Base-by-base conservation (phyloP, 2,797 vertebrate species). In the Knipowitschia caucasica region DNA sequence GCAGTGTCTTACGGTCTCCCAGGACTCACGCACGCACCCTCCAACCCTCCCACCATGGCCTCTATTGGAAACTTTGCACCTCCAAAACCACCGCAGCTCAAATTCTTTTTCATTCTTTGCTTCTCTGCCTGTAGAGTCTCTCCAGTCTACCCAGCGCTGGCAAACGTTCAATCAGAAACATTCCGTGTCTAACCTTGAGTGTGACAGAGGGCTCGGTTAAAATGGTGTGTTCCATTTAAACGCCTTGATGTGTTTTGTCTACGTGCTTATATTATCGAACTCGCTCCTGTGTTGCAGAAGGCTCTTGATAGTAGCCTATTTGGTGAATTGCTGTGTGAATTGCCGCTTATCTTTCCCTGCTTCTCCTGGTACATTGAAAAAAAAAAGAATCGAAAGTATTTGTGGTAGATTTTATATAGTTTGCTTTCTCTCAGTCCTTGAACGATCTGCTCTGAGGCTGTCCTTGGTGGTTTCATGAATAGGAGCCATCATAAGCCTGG, bases 31-130 rank as follows among this genome's bases (percentile, higher is more conserved):
- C 39, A 63, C 34, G 31, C 56, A 50, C 52, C 53, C 49, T 51
- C 43, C 39, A 53, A 50, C 52, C 53, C 49, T 51, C 43, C 39
- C 50, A 30, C 57, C 56, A 56, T 34, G 35, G 2, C 31, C 66
- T 43, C 17, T 64, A 25, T 39, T 67, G 57, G 56, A 49, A 73
- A 49, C 56, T 9, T 17, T 26, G 25, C 63, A 56, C 50, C 36
- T 69, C 33, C 35, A 64, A 52, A 65, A 59, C n/a, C 56, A 62
- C 69, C 51, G 65, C 46, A 43, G 69, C 72, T 68, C 63, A 77
- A 57, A 54, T 61, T 53, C 46, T 49, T 57, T 78, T 72, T 71
- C 54, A 83, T 67, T 36, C 40, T 31, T 69, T 34, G 56, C 27
- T 38, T 30, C 43, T 33, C 18, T 62, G 62, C n/a, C n/a, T n/a